Conservation (phyloP, 1,140 invertebrate genomes). For the Phenacoccus solenopsis region DNA sequence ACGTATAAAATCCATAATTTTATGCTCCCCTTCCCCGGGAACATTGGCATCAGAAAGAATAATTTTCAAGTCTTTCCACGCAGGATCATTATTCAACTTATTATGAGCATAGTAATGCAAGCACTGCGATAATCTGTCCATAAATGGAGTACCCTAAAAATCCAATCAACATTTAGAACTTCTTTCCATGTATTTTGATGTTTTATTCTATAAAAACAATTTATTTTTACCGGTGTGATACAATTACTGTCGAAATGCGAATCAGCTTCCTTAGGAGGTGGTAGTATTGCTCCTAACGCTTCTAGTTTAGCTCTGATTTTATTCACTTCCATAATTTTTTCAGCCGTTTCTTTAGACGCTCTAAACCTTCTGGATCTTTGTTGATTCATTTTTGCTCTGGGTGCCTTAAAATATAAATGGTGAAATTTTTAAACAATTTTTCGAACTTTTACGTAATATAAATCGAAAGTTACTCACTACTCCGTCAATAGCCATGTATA, state of each 20-base stretch:
- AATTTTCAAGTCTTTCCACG: constrained; percentile 89
- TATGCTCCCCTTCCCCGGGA: constrained; percentile 91
- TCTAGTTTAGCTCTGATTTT: constrained; percentile 60
- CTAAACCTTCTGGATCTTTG: constrained; percentile 92
- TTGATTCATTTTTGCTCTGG: constrained; percentile 99
- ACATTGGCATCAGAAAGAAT: constrained; percentile 98
- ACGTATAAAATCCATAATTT: constrained; percentile 99
- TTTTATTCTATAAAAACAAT: neutral
- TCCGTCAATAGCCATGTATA: constrained; percentile 99
- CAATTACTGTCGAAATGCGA: constrained; percentile 98
- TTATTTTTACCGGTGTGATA: constrained; percentile 75
- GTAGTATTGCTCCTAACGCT: constrained; percentile 63
- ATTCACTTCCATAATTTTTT: constrained; percentile 78
- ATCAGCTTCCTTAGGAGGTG: constrained; percentile 78
- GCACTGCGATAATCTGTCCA: constrained; percentile 86
- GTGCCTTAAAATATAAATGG: constrained; percentile 48
- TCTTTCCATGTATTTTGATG: neutral
- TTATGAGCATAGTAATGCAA: constrained; percentile 95
- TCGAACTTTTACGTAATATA: neutral
- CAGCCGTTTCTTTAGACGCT: constrained; percentile 85
- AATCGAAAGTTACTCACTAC: constrained; percentile 56
- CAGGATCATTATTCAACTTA: constrained; percentile 83
- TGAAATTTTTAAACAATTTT: constrained; percentile 20
- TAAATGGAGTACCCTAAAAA: constrained; percentile 84
- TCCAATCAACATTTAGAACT: constrained; percentile 20